A percentile compares a stretch with the other conserved stretches of the same genome.
Conservation (phyloP, 1,140 invertebrate genomes). For the Drosophila ohnishii region DNA sequence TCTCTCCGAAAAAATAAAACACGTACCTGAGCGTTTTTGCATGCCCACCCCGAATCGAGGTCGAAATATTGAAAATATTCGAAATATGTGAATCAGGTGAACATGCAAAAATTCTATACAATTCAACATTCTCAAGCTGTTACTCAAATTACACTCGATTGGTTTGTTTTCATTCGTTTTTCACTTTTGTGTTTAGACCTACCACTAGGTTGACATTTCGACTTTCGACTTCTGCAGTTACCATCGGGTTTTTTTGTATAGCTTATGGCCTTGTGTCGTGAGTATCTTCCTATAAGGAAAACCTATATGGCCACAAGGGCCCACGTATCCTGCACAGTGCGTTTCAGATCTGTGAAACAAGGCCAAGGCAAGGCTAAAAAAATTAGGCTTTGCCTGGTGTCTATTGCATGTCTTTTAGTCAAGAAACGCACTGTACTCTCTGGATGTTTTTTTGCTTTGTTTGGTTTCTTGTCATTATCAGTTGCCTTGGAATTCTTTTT, state of each 20-base stretch:
- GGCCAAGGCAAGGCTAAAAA: background rate
- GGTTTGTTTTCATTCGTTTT: constrained; percentile 59
- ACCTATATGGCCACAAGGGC: background rate
- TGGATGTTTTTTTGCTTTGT: constrained; percentile 19
- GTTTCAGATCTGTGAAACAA: constrained; percentile 9
- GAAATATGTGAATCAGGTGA: constrained; percentile 13
- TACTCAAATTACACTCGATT: constrained; percentile 74
- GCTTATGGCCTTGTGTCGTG: background rate
- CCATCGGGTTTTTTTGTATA: constrained; percentile 10
- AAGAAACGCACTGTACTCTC: constrained; percentile 23
- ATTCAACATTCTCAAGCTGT: constrained; percentile 81
- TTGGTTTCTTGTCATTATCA: constrained; percentile 37
- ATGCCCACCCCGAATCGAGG: constrained; percentile 23
- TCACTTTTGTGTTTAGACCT: constrained; percentile 50
- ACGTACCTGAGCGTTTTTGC: constrained; percentile 83
- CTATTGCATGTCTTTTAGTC: constrained; percentile 1
- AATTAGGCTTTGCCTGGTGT: background rate
- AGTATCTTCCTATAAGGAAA: background rate
- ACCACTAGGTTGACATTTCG: constrained; percentile 68
- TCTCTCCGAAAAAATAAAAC: constrained; percentile 84
- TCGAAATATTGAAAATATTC: constrained; percentile 12
- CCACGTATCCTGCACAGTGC: constrained; percentile 1
- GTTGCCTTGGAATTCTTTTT: constrained; percentile 38
- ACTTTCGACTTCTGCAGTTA: constrained; percentile 57
- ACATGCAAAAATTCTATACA: constrained; percentile 77